Percentiles rank a stretch among this genome's conserved stretches.
Conservation (phyloP, 2,888 invertebrate genomes). For the Tortrix viridana region DNA sequence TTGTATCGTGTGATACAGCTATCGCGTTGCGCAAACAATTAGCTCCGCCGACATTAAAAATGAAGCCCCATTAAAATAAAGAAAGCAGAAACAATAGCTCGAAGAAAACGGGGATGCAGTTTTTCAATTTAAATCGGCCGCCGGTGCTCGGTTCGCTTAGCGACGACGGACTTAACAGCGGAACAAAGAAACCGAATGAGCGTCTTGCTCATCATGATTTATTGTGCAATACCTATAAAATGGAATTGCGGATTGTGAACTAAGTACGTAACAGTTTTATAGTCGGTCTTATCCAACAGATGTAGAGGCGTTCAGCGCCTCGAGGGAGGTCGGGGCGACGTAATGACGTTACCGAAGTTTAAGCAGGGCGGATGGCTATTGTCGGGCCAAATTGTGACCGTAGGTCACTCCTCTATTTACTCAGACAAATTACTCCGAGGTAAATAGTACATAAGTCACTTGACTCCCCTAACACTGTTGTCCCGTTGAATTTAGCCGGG, state of each 20-base stretch:
- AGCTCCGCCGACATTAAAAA: constrained; percentile 54
- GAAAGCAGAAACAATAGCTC: constrained; percentile 53
- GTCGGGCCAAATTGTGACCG: constrained; percentile 72
- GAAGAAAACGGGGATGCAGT: constrained; percentile 62
- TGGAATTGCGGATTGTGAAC: constrained; percentile 71
- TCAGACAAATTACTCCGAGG: constrained; percentile 68
- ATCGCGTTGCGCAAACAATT: constrained; percentile 53
- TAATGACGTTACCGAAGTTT: constrained; percentile 79
- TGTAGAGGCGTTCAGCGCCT: constrained; percentile 72
- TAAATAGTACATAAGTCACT: constrained; percentile 68
- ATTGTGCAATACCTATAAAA: constrained; percentile 72
- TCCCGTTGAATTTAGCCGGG: constrained; percentile 35
- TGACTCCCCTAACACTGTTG: constrained; percentile 59
- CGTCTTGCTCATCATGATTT: constrained; percentile 64
- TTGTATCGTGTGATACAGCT: constrained; percentile 48
- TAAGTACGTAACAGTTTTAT: constrained; percentile 64
- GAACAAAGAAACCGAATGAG: constrained; percentile 60
- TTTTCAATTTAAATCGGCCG: constrained; percentile 62
- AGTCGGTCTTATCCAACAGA: constrained; percentile 71
- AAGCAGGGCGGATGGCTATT: constrained; percentile 72
- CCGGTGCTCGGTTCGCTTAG: constrained; percentile 47
- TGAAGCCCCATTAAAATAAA: constrained; percentile 52
- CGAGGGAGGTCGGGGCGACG: constrained; percentile 70
- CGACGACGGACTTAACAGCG: constrained; percentile 44
- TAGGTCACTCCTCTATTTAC: constrained; percentile 72